Percentiles rank a stretch among this genome's conserved stretches.
Conservation (phyloP, 1,140 invertebrate species). For the Charaxes varanes region DNA sequence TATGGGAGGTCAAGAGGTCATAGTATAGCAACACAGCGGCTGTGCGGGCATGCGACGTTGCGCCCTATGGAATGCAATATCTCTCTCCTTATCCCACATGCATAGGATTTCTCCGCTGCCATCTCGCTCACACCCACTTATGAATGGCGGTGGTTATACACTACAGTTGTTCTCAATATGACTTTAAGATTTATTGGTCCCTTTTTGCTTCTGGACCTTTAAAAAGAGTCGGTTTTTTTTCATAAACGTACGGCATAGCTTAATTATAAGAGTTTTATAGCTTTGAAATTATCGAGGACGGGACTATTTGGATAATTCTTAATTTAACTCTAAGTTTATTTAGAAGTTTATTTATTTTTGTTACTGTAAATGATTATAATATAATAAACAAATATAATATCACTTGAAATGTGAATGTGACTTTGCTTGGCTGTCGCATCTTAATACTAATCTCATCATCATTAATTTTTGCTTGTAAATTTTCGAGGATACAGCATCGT, state of each 20-base stretch:
- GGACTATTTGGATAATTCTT: too few species aligned
- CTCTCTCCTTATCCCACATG: slow-evolving; percentile 48
- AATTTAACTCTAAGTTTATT: too few species aligned
- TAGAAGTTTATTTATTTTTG: too few species aligned
- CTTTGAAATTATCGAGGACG: too few species aligned
- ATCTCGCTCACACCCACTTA: slow-evolving; percentile 52
- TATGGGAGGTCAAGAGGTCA: slow-evolving; percentile 1
- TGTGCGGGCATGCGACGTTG: slow-evolving; percentile 24
- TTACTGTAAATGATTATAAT: too few species aligned
- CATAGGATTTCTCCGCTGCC: slow-evolving; percentile 40
- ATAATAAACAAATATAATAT: too few species aligned
- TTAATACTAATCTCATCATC: too few species aligned
- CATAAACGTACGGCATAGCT: neutral
- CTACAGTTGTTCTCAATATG: slow-evolving; percentile 47
- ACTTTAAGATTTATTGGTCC: slow-evolving; percentile 25
- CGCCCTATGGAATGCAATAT: slow-evolving; percentile 61
- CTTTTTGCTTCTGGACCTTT: slow-evolving; percentile 28
- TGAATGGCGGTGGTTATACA: slow-evolving; percentile 51
- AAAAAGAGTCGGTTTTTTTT: slow-evolving; percentile 24
- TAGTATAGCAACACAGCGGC: slow-evolving; percentile 14
- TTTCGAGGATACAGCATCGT: too few species aligned
- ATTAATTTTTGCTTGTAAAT: too few species aligned
- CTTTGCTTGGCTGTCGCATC: too few species aligned
- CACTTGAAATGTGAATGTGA: too few species aligned
- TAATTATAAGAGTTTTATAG: too few species aligned